Percentiles rank a stretch among this genome's conserved stretches.
Conservation (phyloP, 2,113 vertebrate species). For the Anguilla japonica region DNA sequence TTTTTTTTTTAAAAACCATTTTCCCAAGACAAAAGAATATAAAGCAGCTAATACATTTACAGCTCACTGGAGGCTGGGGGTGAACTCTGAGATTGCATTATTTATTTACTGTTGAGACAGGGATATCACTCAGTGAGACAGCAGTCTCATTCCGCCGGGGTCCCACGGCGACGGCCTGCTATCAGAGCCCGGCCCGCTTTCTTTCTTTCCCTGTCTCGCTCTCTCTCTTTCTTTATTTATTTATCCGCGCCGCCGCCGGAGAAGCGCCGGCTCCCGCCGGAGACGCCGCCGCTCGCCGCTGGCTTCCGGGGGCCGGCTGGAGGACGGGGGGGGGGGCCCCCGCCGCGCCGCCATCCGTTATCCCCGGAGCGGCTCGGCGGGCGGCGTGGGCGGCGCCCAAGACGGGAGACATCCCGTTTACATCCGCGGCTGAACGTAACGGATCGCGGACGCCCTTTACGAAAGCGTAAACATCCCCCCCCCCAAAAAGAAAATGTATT, state of each 20-base stretch:
- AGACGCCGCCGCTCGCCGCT: conserved; percentile 21
- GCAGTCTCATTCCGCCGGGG: conserved; percentile 62
- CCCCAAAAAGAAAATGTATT: background rate
- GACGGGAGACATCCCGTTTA: background rate
- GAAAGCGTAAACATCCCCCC: background rate
- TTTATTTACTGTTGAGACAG: conserved; percentile 76
- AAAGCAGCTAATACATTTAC: conserved; percentile 74
- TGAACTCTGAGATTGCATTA: conserved; percentile 57
- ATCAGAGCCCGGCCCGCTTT: conserved; percentile 52
- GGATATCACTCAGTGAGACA: conserved; percentile 78
- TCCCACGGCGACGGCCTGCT: conserved; percentile 67
- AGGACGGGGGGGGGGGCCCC: background rate
- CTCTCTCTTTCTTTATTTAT: conserved; percentile 43
- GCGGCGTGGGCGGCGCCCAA: background rate
- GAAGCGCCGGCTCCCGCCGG: conserved; percentile 21
- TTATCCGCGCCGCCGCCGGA: conserved; percentile 29
- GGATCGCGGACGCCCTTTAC: background rate
- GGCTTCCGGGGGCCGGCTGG: conserved; percentile 10
- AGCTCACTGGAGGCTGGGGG: conserved; percentile 59
- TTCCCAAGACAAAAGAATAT: conserved; percentile 76
- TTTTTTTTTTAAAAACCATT: conserved; percentile 50
- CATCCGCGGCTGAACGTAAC: background rate
- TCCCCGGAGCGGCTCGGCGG: background rate
- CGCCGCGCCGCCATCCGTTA: conserved; percentile 5
- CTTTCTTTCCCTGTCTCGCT: conserved; percentile 35